Conservation (phyloP, 2,797 vertebrate species). For the Sylvia borin region DNA sequence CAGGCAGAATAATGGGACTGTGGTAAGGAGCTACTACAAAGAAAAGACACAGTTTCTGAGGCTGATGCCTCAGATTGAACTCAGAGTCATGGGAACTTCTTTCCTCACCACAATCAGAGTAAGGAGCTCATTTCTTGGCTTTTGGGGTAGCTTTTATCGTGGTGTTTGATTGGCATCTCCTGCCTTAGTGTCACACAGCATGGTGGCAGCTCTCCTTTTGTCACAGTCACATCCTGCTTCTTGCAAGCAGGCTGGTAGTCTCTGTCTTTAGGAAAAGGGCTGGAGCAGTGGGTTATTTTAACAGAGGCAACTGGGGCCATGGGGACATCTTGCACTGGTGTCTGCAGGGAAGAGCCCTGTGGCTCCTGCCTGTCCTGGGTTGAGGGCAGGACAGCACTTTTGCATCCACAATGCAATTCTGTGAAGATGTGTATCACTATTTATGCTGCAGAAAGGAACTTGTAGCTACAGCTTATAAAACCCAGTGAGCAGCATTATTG, state of each 20-base stretch:
- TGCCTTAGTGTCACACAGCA: background rate
- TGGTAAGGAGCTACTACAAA: background rate
- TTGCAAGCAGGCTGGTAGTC: background rate
- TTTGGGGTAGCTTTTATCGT: background rate
- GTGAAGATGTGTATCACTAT: background rate
- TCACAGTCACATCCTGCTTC: background rate
- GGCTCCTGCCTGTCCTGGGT: background rate
- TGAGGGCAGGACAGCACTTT: background rate
- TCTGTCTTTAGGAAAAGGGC: background rate
- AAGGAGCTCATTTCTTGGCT: background rate
- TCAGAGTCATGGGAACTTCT: background rate
- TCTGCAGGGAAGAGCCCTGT: background rate
- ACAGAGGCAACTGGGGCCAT: rapidly evolving
- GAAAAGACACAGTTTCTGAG: background rate
- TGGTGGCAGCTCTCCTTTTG: background rate
- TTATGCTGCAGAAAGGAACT: background rate
- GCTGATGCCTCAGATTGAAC: background rate
- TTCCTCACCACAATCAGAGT: background rate
- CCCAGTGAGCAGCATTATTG: background rate
- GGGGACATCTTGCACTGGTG: rapidly evolving
- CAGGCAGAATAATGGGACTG: background rate
- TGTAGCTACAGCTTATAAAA: background rate
- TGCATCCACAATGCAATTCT: background rate
- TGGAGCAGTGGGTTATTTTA: background rate
- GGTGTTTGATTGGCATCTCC: background rate